phyloP scores from a whole-genome alignment of 1,140 invertebrate genomes.

The Sitobion miscanthi region DNA sequence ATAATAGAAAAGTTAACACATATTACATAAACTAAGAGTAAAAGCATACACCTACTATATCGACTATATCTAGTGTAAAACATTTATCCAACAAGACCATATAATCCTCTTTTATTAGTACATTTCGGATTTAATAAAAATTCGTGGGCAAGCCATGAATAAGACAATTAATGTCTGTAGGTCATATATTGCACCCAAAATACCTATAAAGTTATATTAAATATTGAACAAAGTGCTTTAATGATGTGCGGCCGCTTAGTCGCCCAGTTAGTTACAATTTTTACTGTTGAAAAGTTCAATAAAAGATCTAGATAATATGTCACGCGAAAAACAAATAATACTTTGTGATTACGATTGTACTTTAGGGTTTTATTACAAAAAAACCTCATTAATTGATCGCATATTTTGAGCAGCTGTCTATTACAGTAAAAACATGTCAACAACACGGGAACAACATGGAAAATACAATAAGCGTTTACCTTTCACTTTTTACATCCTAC shows the following conservation, averaged over 20 bases:
- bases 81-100: not conserved
- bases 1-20: not conserved
- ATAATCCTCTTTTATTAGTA: not conserved
- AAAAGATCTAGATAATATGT: not conserved
- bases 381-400: not conserved
- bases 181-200: not conserved
- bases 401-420: not conserved
- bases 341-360: not conserved
- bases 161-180: not conserved
- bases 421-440: not conserved
- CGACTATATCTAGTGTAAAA: not conserved
- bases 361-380: not conserved
- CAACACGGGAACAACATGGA: not conserved
- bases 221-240: not conserved
- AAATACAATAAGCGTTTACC: not conserved
- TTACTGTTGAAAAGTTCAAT: not conserved
- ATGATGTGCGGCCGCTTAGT: not conserved
- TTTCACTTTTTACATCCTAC: not conserved
- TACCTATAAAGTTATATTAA: not conserved
- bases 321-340: not conserved
- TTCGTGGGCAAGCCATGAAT: not conserved
- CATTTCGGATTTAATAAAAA: not conserved
- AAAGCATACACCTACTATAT: not conserved
- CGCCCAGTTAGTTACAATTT: not conserved
- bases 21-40: not conserved